Evolutionary conservation across 2,797 vertebrate species (phyloP).

Genomic region (Spinibarbus caldwelli): DNA sequence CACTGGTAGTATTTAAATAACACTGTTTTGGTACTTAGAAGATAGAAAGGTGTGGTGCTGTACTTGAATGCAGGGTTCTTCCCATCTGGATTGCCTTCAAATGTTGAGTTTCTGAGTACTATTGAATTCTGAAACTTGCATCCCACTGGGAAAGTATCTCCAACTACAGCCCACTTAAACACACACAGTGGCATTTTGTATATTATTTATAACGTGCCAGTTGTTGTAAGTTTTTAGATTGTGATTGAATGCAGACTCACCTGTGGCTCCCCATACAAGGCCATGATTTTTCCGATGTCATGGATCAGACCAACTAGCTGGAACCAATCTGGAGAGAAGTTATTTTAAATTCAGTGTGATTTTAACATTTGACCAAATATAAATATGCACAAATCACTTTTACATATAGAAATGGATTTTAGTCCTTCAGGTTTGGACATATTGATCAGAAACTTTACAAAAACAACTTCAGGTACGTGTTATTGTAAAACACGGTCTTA

Average conservation of each 20-base stretch:
- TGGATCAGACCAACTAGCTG: constrained; percentile 93
- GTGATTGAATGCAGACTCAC: constrained; percentile 68
- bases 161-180: constrained; percentile 92
- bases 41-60: constrained; percentile 37
- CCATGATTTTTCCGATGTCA: constrained; percentile 91
- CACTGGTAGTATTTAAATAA: not conserved
- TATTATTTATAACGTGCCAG: not conserved
- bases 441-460: constrained; percentile 7
- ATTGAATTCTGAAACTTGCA: constrained; percentile 88
- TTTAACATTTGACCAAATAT: not conserved
- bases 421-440: not conserved
- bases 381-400: not conserved
- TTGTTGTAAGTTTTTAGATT: not conserved
- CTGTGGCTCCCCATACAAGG: constrained; percentile 88
- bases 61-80: constrained; percentile 83
- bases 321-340: constrained; percentile 87
- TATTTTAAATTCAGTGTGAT: not conserved
- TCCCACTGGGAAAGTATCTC: constrained; percentile 93
- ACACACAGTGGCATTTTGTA: constrained; percentile 6
- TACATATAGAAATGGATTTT: not conserved
- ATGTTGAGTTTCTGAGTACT: constrained; percentile 85
- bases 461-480: not conserved
- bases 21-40: not conserved
- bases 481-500: constrained; percentile 13
- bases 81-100: constrained; percentile 84